phyloP scores from a whole-genome alignment of 92 coral and sea anemone genomes.

The Isaurus tuberculatus region DNA sequence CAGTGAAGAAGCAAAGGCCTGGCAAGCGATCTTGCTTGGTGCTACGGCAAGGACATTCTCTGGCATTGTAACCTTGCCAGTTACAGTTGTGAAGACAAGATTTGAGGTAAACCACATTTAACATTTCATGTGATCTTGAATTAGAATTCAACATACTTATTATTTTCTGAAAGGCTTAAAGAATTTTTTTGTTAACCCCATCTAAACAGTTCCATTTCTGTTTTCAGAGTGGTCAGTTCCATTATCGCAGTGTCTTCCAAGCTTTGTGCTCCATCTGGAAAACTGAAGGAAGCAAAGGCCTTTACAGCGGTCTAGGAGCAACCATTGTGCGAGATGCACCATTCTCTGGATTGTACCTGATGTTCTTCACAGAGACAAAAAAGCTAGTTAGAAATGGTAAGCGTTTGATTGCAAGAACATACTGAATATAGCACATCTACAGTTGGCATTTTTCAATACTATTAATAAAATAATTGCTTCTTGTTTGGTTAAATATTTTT shows the following conservation, averaged over 20 bases:
- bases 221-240: constrained; percentile 87
- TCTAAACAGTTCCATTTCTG: neutral
- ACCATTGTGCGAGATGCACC: constrained; percentile 98
- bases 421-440: too few relatives aligned
- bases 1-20: constrained; percentile 71
- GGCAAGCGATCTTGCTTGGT: constrained; percentile 75
- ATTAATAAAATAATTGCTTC: too few relatives aligned
- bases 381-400: constrained; percentile 79
- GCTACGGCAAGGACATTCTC: constrained; percentile 89
- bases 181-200: too few relatives aligned
- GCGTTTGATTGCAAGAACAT: neutral
- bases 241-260: constrained; percentile 78
- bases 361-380: constrained; percentile 92
- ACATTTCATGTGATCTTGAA: neutral
- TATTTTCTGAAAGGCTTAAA: neutral
- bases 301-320: constrained; percentile 90
- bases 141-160: neutral
- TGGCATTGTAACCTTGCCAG: constrained; percentile 82
- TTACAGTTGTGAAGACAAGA: constrained; percentile 93
- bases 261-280: constrained; percentile 90
- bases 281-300: constrained; percentile 90
- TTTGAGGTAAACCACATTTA: constrained; percentile 68
- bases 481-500: too few relatives aligned
- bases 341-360: constrained; percentile 91
- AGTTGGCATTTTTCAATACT: too few relatives aligned